Base-by-base conservation (phyloP, 2,888 invertebrate species). In the Epinotia ramella region DNA sequence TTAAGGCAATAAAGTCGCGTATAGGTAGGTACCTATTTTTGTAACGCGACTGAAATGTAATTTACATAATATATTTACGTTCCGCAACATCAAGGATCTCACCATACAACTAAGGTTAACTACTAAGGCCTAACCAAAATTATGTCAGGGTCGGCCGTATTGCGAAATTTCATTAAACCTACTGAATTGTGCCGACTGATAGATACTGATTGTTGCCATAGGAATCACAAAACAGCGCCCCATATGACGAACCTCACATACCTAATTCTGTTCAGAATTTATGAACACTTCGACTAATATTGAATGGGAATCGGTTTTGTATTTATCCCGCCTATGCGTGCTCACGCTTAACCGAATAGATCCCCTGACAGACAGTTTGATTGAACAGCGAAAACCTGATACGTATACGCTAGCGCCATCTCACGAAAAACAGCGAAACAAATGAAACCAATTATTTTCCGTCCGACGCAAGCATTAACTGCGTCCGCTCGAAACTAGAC, bases 391-490 rank as follows among this genome's bases (percentile, higher is more conserved):
- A 49, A 49, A 49, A 49, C 13, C 49, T 49, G n/a, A 49, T 49
- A 49, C n/a, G 18, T 49, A 33, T 57, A 44, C 20, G 68, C 44
- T 44, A 68, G 11, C 59, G 68, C 59, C 68, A 68, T 68, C 68
- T 68, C 16, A 24, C 59, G 24, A 28, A 60, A 69, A n/a, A 59
- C 59, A 5, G 0, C 46, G 16, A 60, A 69, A 69, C 69, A 12
- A 60, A 60, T 28, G 16, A 24, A 24, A n/a, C 24, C n/a, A 6
- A 7, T 60, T 57, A 57, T 57, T 3, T 40, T n/a, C 7, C 66
- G n/a, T n/a, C 3, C 11, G 16, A 16, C 24, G 6, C 11, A 44
- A 59, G 44, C 24, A 24, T 24, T 4, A 11, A 49, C 13, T 28
- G 3, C 3, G n/a, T 3, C 12, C 60, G 3, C 1, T 24, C 16